A percentile compares a stretch with the other conserved stretches of the same genome.
These are phyloP conservation scores for Mythimna loreyi DNA, from an alignment of 2,888 invertebrate genomes.

Conservation along the genomic window DNA sequence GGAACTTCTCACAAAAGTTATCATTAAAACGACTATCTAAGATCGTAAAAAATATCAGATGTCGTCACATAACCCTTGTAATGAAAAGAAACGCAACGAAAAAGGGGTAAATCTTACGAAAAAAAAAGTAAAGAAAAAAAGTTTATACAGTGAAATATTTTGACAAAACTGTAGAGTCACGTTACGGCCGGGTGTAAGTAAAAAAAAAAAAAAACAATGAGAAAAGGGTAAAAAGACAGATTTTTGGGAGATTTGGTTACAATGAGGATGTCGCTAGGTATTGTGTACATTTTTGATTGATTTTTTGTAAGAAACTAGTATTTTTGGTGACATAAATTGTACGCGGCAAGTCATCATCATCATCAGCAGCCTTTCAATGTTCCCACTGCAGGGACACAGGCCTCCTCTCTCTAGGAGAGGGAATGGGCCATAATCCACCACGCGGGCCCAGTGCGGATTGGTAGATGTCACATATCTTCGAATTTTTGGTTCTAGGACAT, in stretches of 20 bases:
- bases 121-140: no score
- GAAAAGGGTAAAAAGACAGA: constrained; percentile 59
- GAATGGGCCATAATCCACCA: no score
- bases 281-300: constrained; percentile 43
- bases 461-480: no score
- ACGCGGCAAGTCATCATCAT: no score
- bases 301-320: constrained; percentile 29
- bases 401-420: no score
- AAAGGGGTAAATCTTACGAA: constrained; percentile 79
- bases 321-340: constrained; percentile 16
- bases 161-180: constrained; percentile 88
- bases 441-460: no score
- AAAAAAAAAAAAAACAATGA: constrained; percentile 41
- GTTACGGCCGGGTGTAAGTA: constrained; percentile 77
- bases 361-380: no score
- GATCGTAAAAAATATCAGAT: constrained; percentile 82
- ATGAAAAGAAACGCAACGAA: constrained; percentile 62
- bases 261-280: constrained; percentile 30
- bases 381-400: no score
- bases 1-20: constrained; percentile 65
- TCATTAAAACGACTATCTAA: constrained; percentile 79
- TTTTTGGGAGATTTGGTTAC: constrained; percentile 63
- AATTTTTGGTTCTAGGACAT: no score
- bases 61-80: constrained; percentile 76
- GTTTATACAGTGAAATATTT: constrained; percentile 85